A percentile compares a stretch with the other conserved stretches of the same genome.
These are phyloP conservation scores for Pogonognathellus flavescens DNA, from an alignment of 1,140 invertebrate genomes.

Conservation along the genomic window DNA sequence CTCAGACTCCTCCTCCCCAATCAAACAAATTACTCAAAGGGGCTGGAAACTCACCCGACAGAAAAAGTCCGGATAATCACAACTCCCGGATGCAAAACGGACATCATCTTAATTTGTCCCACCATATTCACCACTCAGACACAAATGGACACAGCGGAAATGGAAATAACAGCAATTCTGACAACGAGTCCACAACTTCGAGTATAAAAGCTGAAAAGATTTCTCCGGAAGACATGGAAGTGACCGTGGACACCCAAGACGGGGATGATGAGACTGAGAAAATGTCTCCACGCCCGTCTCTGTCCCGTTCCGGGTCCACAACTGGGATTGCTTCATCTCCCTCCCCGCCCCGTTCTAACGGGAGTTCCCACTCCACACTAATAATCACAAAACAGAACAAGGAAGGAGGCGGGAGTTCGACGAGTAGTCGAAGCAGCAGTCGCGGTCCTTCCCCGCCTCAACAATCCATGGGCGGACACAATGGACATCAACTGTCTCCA, in stretches of 20 bases:
- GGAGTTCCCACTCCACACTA: slow-evolving; percentile 51
- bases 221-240: slow-evolving; percentile 12
- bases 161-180: slow-evolving; percentile 42
- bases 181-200: neutral
- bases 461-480: slow-evolving; percentile 4
- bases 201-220: slow-evolving; percentile 57
- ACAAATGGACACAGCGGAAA: slow-evolving; percentile 31
- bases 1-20: neutral
- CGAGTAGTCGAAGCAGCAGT: slow-evolving; percentile 31
- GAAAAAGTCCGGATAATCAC: neutral
- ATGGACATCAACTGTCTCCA: neutral
- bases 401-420: slow-evolving; percentile 2
- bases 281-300: slow-evolving; percentile 13
- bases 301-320: neutral
- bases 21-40: slow-evolving; percentile 31
- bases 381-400: slow-evolving; percentile 62
- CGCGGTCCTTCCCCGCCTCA: slow-evolving; percentile 55
- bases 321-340: slow-evolving; percentile 33
- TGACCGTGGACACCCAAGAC: slow-evolving; percentile 39
- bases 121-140: neutral
- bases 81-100: slow-evolving; percentile 31
- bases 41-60: neutral
- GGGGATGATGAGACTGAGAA: slow-evolving; percentile 54
- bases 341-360: slow-evolving; percentile 20
- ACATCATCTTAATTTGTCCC: neutral